phyloP scores from a whole-genome alignment of 2,113 vertebrate species.

The Anas platyrhynchos region DNA sequence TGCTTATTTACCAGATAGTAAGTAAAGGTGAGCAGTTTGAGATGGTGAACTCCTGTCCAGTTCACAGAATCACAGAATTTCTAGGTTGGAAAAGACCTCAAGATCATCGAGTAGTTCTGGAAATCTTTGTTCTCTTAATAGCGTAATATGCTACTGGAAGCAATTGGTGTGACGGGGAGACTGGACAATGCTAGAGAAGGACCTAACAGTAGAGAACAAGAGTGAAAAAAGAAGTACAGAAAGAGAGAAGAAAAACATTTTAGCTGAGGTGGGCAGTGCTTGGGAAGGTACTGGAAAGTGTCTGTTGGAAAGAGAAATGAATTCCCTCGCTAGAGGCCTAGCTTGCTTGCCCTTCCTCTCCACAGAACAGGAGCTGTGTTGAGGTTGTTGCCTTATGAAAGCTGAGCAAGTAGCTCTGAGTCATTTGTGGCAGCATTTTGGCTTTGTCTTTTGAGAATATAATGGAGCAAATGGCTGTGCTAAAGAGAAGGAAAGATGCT shows the following conservation, averaged over 20 bases:
- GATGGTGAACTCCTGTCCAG: not conserved
- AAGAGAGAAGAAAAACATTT: not conserved
- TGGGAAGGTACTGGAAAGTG: not conserved
- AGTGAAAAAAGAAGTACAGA: not conserved
- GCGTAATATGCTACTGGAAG: not conserved
- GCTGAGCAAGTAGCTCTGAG: not conserved
- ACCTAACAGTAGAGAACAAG: not conserved
- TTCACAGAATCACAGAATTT: no score
- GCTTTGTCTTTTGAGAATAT: not conserved
- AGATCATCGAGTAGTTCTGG: not conserved
- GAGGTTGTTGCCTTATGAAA: not conserved
- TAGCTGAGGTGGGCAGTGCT: not conserved
- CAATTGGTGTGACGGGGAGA: not conserved
- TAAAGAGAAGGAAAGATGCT: not conserved
- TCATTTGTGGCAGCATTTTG: not conserved
- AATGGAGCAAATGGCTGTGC: not conserved
- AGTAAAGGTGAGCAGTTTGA: not conserved
- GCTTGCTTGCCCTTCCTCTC: not conserved
- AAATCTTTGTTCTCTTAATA: not conserved
- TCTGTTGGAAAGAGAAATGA: not conserved
- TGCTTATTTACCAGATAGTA: not conserved
- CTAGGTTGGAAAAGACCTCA: no score
- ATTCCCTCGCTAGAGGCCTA: not conserved
- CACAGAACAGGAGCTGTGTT: not conserved
- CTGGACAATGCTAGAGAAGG: not conserved